A percentile compares a stretch with the other conserved stretches of the same genome.
These are phyloP conservation scores for Diadophis punctatus DNA, from an alignment of 2,113 vertebrate genomes.

Conservation along the genomic window DNA sequence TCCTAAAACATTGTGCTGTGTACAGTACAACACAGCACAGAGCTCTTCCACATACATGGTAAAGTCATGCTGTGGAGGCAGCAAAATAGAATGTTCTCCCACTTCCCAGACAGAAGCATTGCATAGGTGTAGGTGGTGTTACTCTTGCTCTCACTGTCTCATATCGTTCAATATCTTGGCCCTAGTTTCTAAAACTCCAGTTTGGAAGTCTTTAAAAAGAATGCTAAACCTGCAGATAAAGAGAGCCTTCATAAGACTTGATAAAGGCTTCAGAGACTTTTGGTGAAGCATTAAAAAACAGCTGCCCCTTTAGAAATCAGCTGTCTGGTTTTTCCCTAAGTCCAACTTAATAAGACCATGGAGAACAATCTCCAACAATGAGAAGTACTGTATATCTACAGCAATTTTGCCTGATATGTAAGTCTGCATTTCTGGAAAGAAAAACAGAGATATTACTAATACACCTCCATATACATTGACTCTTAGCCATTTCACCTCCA, in stretches of 20 bases:
- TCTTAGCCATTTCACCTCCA: background rate
- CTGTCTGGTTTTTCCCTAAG: too few relatives aligned
- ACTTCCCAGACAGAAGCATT: background rate
- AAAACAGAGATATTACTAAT: conserved; percentile 30
- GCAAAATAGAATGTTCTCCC: background rate
- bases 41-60: background rate
- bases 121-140: background rate
- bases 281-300: background rate
- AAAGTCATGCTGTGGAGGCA: background rate
- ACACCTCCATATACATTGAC: background rate
- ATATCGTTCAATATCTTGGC: background rate
- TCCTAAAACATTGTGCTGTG: background rate
- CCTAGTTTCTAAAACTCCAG: background rate
- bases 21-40: background rate
- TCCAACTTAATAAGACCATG: background rate
- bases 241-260: background rate
- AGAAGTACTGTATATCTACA: too few relatives aligned
- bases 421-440: conserved; percentile 44
- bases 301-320: background rate
- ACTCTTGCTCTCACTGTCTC: background rate
- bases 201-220: background rate
- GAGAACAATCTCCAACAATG: background rate
- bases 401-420: conserved; percentile 17
- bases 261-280: background rate
- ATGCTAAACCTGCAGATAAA: background rate